Base-by-base conservation (phyloP, 2,797 vertebrate genomes). In the Ptychobarbus kaznakovi region DNA sequence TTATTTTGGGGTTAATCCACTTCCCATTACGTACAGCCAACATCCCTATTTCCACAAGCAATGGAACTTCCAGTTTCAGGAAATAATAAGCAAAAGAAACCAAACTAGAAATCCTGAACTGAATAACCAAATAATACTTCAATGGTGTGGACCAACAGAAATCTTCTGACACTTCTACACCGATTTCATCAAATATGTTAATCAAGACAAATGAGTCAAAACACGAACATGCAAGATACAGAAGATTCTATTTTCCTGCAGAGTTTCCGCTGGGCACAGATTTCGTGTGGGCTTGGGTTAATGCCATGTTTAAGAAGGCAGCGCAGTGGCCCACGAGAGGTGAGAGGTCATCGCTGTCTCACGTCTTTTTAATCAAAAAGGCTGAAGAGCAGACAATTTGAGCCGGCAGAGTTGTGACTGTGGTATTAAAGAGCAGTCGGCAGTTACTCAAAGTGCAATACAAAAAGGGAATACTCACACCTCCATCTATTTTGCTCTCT, bases 11-110 rank as follows among this genome's bases (percentile, higher is more conserved):
- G 53, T 81, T 61, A 49, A 68, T 87, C 25, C 46, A 83, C 81
- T 87, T 87, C 86, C 75, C 16, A 72, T 74, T 66, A 18, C 35
- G 40, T 8, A 46, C 25, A 0, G 32, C 28, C 56, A 84, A 69
- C 69, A 63, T 61, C 78, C 16, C 25, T 5, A 44, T 44, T 53
- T 28, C 4, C 63, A 53, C 44, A 58, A 51, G 53, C 13, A 61
- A 85, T 42, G 69, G 75, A 87, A 83, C 76, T 81, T 87, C 70
- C 83, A 80, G 44, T 44, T 83, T 76, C 65, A 63, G 20, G 72
- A 70, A 46, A 20, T 5, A 75, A 65, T 11, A 15, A 22, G 11
- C 12, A 38, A 16, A 53, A 35, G 25, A 68, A 86, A 16, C n/a
- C 32, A 28, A 69, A 69, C 8, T 69, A 73, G 69, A 63, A 84